phyloP scores from a whole-genome alignment of 2,797 vertebrate species.

The Masticophis lateralis region DNA sequence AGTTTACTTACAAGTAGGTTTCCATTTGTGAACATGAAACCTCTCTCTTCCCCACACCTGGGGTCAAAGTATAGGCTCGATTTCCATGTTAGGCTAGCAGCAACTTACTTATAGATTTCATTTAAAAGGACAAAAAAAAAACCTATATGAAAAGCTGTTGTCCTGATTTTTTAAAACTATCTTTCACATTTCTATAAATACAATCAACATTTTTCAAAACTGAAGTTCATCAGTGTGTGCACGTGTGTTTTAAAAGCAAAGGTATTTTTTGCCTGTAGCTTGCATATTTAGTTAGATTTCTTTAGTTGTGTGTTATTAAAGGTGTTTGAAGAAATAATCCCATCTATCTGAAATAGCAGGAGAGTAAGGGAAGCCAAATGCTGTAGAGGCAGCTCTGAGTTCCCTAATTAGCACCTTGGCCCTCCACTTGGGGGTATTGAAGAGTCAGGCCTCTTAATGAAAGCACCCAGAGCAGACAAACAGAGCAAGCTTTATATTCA shows the following conservation, averaged over 20 bases:
- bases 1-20: not conserved
- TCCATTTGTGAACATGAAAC: not conserved
- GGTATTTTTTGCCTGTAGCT: not conserved
- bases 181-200: slow-evolving; percentile 14
- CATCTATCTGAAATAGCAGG: not conserved
- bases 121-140: not conserved
- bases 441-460: not conserved
- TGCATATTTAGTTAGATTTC: not conserved
- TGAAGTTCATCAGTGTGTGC: not conserved
- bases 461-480: slow-evolving; percentile 25
- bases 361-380: not conserved
- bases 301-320: not conserved
- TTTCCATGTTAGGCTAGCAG: not conserved
- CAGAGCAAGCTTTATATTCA: slow-evolving; percentile 49
- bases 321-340: not conserved
- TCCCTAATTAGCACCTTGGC: not conserved
- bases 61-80: not conserved
- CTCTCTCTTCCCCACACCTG: not conserved
- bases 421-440: not conserved
- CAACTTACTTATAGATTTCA: not conserved
- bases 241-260: not conserved
- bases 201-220: not conserved
- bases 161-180: not conserved
- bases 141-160: not conserved
- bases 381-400: not conserved